Base-by-base conservation (phyloP, 2,888 invertebrate genomes). In the Deroplatys truncata region DNA sequence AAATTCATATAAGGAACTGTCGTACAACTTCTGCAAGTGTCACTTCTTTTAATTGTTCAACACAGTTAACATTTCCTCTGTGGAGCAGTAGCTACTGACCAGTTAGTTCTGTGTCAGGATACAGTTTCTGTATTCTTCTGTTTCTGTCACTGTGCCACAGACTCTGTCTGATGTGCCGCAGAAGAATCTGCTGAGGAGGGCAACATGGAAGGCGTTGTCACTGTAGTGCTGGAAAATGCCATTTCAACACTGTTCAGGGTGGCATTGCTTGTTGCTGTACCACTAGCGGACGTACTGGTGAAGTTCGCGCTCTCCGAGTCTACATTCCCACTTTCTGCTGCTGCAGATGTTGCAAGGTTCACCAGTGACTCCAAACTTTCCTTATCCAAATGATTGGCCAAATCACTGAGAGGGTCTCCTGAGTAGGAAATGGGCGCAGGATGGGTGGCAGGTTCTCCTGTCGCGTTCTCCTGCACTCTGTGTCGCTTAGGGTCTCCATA, bases 401-500 rank as follows among this genome's bases (percentile, higher is more conserved):
- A 90, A 43, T 92, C 92, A 87, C 92, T 84, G 3, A 90, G 82
- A 0, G 90, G 85, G 16, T 90, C 91, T 8, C 85, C 91, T 2
- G 89, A 85, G n/a, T 89, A 90, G 1, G 91, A 83, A 29, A 85
- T 88, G 5, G 86, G 84, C 20, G 86, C 13, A 16, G 88, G 29
- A 8, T 84, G 82, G n/a, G 31, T 85, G 29, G 72, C 83, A 20
- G 90, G 72, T 10, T 91, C 91, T 15, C 84, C 89, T 49, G 89
- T 49, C 4, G 85, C 85, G 43, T 89, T 89, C 20, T 91, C 91
- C 28, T 90, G 89, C 25, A 90, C 88, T 56, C 91, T 89, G 82
- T 93, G 93, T 82, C 94, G 92, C 91, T 94, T 94, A 8, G 93
- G 94, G 91, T 94, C 94, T 28, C 93, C 93, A 90, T 93, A 93